Conservation (phyloP, 2,888 invertebrate genomes). For the Plebejus melissa region DNA sequence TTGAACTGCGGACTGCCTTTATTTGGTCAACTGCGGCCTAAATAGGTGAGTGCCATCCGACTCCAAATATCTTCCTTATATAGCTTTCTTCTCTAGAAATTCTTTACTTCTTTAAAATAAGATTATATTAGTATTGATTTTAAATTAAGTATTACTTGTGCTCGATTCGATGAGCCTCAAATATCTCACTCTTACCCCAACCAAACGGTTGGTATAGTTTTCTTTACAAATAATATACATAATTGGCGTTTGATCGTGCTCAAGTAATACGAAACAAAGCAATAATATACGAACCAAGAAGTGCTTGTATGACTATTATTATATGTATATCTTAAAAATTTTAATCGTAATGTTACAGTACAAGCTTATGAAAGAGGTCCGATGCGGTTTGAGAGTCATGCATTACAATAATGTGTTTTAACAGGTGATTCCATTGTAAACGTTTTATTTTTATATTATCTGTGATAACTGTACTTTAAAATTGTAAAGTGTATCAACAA, state of each 20-base stretch:
- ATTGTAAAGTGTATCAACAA: conserved; percentile 23
- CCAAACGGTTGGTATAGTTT: not conserved
- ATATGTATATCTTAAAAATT: conserved; percentile 17
- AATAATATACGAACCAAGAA: conserved; percentile 27
- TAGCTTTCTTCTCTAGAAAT: conserved; percentile 28
- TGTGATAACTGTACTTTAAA: conserved; percentile 71
- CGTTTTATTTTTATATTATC: conserved; percentile 69
- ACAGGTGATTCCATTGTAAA: conserved; percentile 33
- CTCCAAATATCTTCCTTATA: conserved; percentile 27
- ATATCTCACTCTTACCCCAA: not conserved
- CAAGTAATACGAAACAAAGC: conserved; percentile 25
- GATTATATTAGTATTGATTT: conserved; percentile 21
- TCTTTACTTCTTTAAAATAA: conserved; percentile 16
- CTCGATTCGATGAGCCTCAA: not conserved
- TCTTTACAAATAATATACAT: not conserved
- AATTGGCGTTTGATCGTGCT: not conserved
- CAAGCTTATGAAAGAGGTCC: conserved; percentile 20
- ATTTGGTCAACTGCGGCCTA: not conserved
- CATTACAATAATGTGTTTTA: conserved; percentile 20
- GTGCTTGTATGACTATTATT: conserved; percentile 24
- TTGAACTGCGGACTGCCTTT: not conserved
- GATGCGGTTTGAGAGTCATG: conserved; percentile 9
- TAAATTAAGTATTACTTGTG: conserved; percentile 6
- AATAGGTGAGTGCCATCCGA: conserved; percentile 26
- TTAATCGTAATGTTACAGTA: conserved; percentile 23